Base-by-base conservation (phyloP, 2,797 vertebrate genomes). In the Acropternis orthonyx region DNA sequence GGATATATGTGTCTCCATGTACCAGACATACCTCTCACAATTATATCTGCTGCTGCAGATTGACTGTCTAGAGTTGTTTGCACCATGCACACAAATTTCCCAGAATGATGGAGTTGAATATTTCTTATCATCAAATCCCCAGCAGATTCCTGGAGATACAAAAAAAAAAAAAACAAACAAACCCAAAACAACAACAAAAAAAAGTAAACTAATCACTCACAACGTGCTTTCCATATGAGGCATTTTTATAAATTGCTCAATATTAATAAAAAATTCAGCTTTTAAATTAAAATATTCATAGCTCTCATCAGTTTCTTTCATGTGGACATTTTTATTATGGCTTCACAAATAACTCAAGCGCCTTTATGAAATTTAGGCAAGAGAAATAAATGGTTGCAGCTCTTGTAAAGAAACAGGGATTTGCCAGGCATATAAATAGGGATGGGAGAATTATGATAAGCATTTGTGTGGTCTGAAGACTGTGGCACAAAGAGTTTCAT, bases 101-200 rank as follows among this genome's bases (percentile, higher is more conserved):
- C 99, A 72, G 98, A 98, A 93, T 99, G 98, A 93, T 98, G 98
- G 10, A 99, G 97, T 89, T 99, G 98, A 93, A 99, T 98, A 88
- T 98, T 99, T 93, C 98, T 98, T 96, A 99, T 98, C 99, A 99
- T 99, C 96, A 99, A 97, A 97, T 99, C 99, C 83, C 99, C 98
- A 71, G 97, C 95, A 92, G 98, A 98, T 95, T 98, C 98, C 99
- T 99, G 74, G 65, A 75, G 92, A 97, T 83, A 96, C 54, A 85
- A 75, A 68, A 32, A 74, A 84, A 67, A 85, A 46, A 67, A 14
- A 17, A 14, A 32, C 18, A 68, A 44, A 18, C 43, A 23, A 46
- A n/a, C n/a, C 27, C 49, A 16, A 51, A 28, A 28, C 26, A 28
- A 27, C 26, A 51, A 27, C 5, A 18, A 89, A 89, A 65, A 44